Evolutionary conservation across 2,113 vertebrate species (phyloP).

Genomic region (Lynx canadensis): DNA sequence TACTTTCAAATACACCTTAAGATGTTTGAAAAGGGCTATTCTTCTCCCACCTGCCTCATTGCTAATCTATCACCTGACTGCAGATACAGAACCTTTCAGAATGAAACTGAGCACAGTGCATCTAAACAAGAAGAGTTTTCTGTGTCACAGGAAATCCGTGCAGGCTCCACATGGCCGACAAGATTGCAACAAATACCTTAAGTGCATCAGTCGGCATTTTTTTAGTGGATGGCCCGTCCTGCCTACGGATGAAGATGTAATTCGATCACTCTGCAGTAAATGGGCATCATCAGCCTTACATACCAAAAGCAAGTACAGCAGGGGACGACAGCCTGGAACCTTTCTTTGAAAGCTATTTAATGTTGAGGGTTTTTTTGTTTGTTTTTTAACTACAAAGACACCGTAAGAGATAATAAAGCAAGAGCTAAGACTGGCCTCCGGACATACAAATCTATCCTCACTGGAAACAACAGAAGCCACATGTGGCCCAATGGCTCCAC

Average conservation of each 20-base stretch:
- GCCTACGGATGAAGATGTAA: conserved; percentile 85
- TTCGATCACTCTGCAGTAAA: conserved; percentile 85
- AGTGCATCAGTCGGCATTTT: conserved; percentile 83
- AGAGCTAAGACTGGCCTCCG: background rate
- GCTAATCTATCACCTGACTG: conserved; percentile 38
- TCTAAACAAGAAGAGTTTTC: conserved; percentile 78
- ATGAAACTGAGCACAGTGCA: conserved; percentile 62
- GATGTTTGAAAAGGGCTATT: background rate
- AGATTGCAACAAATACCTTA: conserved; percentile 86
- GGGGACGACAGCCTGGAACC: conserved; percentile 45
- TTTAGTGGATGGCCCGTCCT: conserved; percentile 72
- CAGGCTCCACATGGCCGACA: conserved; percentile 84
- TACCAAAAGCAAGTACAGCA: conserved; percentile 65
- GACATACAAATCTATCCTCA: background rate
- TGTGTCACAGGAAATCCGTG: conserved; percentile 80
- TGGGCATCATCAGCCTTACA: conserved; percentile 76
- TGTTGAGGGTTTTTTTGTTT: background rate
- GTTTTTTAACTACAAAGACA: background rate
- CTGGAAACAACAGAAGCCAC: background rate
- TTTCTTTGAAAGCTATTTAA: conserved; percentile 48
- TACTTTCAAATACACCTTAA: conserved; percentile 43
- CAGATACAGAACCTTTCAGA: conserved; percentile 67
- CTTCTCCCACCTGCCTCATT: background rate
- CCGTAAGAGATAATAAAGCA: background rate
- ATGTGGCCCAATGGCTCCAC: background rate